Base-by-base conservation (phyloP, 2,113 vertebrate species). In the Chlorodrepanis virens region DNA sequence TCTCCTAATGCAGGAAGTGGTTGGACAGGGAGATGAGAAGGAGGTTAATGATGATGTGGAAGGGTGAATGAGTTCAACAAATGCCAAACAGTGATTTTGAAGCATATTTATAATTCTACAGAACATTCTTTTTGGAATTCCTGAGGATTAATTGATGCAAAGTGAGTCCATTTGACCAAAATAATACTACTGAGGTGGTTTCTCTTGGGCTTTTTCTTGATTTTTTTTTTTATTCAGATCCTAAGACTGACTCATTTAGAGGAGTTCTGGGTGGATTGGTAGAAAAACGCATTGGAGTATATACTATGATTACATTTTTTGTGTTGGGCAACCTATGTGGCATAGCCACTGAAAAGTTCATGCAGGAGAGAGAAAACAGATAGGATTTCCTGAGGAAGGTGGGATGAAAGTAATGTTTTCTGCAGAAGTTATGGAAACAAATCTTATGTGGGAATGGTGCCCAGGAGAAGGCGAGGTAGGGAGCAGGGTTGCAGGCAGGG, bases 341-440 rank as follows among this genome's bases (percentile, higher is more conserved):
- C 24, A 22, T 12, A 84, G 40, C 18, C n/a, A 49, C 8, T 15
- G 47, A 71, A 81, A 82, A 17, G 0, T 5, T 19, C 1, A 0
- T 68, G 3, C 27, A 64, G 22, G 12, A 31, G 22, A 40, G 17
- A 44, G 16, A 44, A 40, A 81, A 83, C 10, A 78, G 7, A 60
- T 13, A 31, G 45, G 22, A 72, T 57, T 85, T 93, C 31, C 14
- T 37, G 28, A 76, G 40, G 39, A 82, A 72, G n/a, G 3, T 59
- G 20, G 9, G 11, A 31, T 68, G 45, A 60, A 77, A 52, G 12
- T 29, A 47, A 59, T 11, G 2, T 53, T 45, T 90, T 83, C 59
- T 69, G 37, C 22, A 81, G 54, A 60, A 85, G 17, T 27, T 40
- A 14, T 29, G n/a, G 49, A 79, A 90, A 60, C 4, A 67, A 56